Evolutionary conservation across 2,888 invertebrate genomes (phyloP), one percentile per base, ranked within the genome.

Genomic region (Galerucella nymphaeae): DNA sequence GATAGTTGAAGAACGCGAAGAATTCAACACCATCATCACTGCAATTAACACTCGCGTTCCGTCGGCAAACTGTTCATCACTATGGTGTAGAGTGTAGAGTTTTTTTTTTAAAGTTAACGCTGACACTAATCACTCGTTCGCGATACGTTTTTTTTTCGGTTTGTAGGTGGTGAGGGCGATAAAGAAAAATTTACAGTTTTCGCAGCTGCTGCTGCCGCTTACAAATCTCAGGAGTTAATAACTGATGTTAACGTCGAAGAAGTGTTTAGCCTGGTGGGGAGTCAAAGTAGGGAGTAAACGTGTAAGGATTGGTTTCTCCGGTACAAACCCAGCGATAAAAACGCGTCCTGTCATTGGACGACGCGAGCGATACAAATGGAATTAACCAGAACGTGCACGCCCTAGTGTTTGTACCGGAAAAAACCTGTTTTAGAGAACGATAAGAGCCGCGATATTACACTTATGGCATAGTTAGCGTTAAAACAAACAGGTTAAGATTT

Each of bases 181-280:
- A 69, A 63, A 55, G 41, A 62, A 45, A 45, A 62, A 41, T 57
- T 69, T 69, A 59, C 65, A 72, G 73, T 70, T 62, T 72, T 68
- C 67, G 45, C 50, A 70, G 75, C 30, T 85, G 84, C 30, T 85
- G 84, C 84, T 85, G 84, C 85, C 84, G 83, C 82, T 82, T 80
- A 82, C 83, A 82, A 83, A 83, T 80, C 85, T 85, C 84, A 83
- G 80, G 79, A 81, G 84, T 84, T 86, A 86, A 85, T 86, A 85
- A 82, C 84, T 82, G 76, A 48, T 69, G 70, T 77, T 75, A 76
- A 82, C 83, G 66, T 75, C 68, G 62, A 53, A 80, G 77, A 82
- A 77, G 78, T 57, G 61, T 57, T 45, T 16, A 71, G 41, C 62
- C 59, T 59, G 59, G 58, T 45, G 53, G 50, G 78, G 79, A 64